A percentile compares a stretch with the other conserved stretches of the same genome.
These are phyloP conservation scores for Ascidia mentula DNA, from an alignment of 23 tunicate species.

Conservation along the genomic window DNA sequence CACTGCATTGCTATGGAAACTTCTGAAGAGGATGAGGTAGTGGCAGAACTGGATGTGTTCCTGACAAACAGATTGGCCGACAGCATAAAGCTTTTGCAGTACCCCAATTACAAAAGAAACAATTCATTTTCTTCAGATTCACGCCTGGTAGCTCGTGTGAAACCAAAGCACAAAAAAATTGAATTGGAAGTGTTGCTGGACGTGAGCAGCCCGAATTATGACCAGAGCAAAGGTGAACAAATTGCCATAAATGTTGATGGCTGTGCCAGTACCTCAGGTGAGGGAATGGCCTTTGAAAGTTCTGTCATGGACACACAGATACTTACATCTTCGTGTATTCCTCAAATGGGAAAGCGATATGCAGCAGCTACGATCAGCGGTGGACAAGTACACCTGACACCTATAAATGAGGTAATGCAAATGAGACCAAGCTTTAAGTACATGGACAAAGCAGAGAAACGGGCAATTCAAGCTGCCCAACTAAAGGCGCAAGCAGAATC, in stretches of 20 bases:
- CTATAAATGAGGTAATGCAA: conserved; percentile 59
- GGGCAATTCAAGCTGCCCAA: conserved; percentile 74
- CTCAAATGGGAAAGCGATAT: conserved; percentile 48
- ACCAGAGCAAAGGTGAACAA: conserved; percentile 84
- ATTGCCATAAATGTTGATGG: conserved; percentile 89
- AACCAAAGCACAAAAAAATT: conserved; percentile 73
- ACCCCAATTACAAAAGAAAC: conserved; percentile 34
- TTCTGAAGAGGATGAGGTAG: conserved; percentile 49
- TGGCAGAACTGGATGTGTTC: conserved; percentile 61
- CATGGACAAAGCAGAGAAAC: conserved; percentile 73
- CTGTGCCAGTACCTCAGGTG: conserved; percentile 23
- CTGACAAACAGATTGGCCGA: conserved; percentile 43
- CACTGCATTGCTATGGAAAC: neutral
- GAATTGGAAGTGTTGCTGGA: conserved; percentile 69
- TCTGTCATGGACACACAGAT: conserved; percentile 71
- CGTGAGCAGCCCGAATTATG: conserved; percentile 72
- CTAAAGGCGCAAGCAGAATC: conserved; percentile 75
- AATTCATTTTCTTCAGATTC: conserved; percentile 31
- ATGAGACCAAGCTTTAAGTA: conserved; percentile 77
- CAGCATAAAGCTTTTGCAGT: conserved; percentile 58
- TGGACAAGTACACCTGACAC: conserved; percentile 66
- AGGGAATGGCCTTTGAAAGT: conserved; percentile 51
- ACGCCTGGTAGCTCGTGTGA: conserved; percentile 49
- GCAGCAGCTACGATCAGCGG: conserved; percentile 43
- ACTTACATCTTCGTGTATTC: conserved; percentile 38